A percentile compares a stretch with the other conserved stretches of the same genome.
Evolutionary conservation across 2,113 vertebrate species (phyloP).

Genomic region (Prinia subflava): DNA sequence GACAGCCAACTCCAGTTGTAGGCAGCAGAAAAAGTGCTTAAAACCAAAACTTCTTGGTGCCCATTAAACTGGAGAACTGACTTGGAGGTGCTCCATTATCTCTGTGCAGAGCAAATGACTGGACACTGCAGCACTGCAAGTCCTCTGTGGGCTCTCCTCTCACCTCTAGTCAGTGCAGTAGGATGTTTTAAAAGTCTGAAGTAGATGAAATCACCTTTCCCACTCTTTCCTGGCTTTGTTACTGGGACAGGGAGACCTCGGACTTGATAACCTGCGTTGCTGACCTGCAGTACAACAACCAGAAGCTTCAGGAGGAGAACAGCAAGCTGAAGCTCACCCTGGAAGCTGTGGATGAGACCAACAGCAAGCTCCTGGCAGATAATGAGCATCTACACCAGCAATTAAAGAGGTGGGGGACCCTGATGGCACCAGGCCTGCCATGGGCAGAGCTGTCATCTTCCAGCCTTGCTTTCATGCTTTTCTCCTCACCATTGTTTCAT

Average conservation of each 20-base stretch:
- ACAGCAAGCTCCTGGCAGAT: constrained; percentile 79
- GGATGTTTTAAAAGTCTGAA: neutral
- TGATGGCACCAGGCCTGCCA: neutral
- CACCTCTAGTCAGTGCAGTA: neutral
- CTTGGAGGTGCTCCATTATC: neutral
- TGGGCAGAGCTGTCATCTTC: neutral
- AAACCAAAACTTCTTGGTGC: neutral
- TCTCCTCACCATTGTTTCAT: neutral
- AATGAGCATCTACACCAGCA: constrained; percentile 74
- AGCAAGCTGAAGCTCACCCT: constrained; percentile 76
- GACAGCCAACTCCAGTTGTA: neutral
- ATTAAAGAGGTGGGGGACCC: constrained; percentile 72
- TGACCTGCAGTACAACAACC: constrained; percentile 86
- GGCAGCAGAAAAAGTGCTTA: neutral
- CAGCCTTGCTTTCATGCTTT: neutral
- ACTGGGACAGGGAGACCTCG: constrained; percentile 79
- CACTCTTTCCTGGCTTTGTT: neutral
- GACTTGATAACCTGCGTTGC: constrained; percentile 83
- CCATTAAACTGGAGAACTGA: neutral
- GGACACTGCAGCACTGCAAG: neutral
- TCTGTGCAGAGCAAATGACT: neutral
- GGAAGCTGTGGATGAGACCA: constrained; percentile 84
- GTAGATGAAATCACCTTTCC: neutral
- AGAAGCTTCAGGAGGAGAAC: constrained; percentile 86
- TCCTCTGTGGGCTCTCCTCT: neutral